These are phyloP conservation scores for Caenorhabditis panamensis DNA, from an alignment of 2,888 invertebrate genomes.

Conservation along the genomic window DNA sequence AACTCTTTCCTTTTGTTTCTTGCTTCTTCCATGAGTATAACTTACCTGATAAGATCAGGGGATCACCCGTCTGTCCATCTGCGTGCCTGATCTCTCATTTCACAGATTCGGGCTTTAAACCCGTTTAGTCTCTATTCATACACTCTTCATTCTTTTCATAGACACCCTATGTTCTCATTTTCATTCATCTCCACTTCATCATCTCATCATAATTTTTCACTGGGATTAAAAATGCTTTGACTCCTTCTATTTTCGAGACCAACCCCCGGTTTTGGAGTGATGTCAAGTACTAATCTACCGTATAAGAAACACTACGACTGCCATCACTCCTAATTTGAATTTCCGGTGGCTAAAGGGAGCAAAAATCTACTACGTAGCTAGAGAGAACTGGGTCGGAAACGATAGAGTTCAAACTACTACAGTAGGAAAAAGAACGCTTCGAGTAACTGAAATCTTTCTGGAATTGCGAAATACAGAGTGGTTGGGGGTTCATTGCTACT, in stretches of 20 bases:
- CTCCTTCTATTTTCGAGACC: conserved; percentile 17
- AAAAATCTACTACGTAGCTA: conserved; percentile 9
- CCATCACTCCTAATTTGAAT: conserved; percentile 31
- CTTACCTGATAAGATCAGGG: conserved; percentile 29
- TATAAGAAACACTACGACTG: conserved; percentile 18
- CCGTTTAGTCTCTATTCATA: conserved; percentile 30
- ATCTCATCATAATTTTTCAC: conserved; percentile 21
- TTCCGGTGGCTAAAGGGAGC: conserved; percentile 19
- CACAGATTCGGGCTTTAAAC: conserved; percentile 20
- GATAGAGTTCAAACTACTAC: background rate
- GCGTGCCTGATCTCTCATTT: background rate
- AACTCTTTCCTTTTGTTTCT: background rate
- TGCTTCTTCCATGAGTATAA: background rate
- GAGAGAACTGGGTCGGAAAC: background rate
- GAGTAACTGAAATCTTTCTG: no score
- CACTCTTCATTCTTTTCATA: conserved; percentile 29
- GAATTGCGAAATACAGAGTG: no score
- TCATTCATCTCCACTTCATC: background rate
- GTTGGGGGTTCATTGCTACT: no score
- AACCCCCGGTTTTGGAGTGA: background rate
- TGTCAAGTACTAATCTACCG: conserved; percentile 41
- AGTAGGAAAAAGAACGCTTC: no score
- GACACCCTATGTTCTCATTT: conserved; percentile 5
- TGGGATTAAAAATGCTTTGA: conserved; percentile 40
- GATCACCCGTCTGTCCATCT: conserved; percentile 11